Evolutionary conservation across 1,140 invertebrate genomes (phyloP), one percentile per base, ranked within the genome.

Genomic region (Drosophila obscura): DNA sequence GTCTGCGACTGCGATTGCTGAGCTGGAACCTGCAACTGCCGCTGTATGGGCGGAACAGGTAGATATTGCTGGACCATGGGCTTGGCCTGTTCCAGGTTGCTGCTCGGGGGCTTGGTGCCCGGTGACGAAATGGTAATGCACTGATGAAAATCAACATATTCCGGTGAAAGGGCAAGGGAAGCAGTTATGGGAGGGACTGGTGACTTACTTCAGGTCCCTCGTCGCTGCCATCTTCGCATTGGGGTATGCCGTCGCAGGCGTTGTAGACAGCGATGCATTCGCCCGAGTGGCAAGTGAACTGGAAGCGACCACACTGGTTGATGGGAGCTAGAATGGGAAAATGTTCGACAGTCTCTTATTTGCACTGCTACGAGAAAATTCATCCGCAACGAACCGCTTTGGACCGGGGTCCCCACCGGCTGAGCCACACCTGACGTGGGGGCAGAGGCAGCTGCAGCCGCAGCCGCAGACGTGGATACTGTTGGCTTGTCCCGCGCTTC

Each of bases 211-310:
- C 96, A 11, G 94, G 93, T 50, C 95, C 96, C 92, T 98, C 97
- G 87, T 98, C 97, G 91, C 96, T 97, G 62, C 95, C 97, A 93
- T 99, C 98, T 3, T 95, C 93, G 93, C 98, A 99, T 92, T 99
- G 97, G 9, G 96, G 95, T 60, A 98, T 97, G 28, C 97, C 97
- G 93, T 99, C 97, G 89, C 98, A 99, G 2, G 96, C 96, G 92
- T 99, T 98, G 91, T 99, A 98, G 73, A 98, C 84, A 13, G 97
- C 97, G 75, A 99, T 98, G 88, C 98, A 99, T 90, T 99, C 98
- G 24, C 95, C 94, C 24, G 95, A 95, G 61, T 95, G 94, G 85
- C 97, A 98, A 91, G 96, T 95, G 90, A 98, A 98, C 91, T 98
- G 97, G 92, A 96, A 96, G 50, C 95, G 93, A 69, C 94, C 96